Evolutionary conservation across 2,797 vertebrate species (phyloP).

Genomic region (Lycodopsis pacificus): DNA sequence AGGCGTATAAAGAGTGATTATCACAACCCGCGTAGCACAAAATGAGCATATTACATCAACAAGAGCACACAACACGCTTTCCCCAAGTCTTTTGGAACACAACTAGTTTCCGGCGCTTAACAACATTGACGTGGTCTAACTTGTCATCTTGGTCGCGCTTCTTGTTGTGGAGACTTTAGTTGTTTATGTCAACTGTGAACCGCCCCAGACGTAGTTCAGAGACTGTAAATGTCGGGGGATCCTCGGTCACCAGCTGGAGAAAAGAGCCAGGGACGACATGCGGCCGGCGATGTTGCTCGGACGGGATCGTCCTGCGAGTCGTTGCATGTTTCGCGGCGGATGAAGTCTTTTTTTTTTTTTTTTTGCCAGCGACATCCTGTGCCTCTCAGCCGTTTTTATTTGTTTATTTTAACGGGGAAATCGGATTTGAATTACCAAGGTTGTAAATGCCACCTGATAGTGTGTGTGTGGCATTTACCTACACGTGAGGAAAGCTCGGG

Average conservation of each 20-base stretch:
- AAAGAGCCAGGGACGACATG: constrained; percentile 15
- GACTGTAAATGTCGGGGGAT: neutral
- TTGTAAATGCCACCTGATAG: constrained; percentile 25
- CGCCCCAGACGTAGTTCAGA: neutral
- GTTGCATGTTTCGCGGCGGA: constrained; percentile 37
- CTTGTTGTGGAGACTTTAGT: neutral
- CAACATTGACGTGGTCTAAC: neutral
- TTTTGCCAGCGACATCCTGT: constrained; percentile 41
- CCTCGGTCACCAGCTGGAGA: neutral
- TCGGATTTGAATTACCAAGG: constrained; percentile 50
- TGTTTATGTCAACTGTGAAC: constrained; percentile 16
- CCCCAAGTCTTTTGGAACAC: neutral
- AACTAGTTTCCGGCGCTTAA: neutral
- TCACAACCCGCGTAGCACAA: constrained; percentile 12
- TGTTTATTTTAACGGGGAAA: constrained; percentile 35
- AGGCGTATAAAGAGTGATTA: constrained; percentile 43
- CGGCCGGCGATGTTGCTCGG: neutral
- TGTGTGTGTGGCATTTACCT: constrained; percentile 49
- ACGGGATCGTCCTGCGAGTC: constrained; percentile 40
- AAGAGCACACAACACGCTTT: neutral
- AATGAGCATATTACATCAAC: constrained; percentile 19
- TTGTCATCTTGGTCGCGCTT: neutral
- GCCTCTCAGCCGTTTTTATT: constrained; percentile 13
- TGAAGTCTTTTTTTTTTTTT: constrained; percentile 62
- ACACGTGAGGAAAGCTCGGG: constrained; percentile 17